Evolutionary conservation across 2,888 invertebrate genomes (phyloP).

Genomic region (Tinea trinotella): DNA sequence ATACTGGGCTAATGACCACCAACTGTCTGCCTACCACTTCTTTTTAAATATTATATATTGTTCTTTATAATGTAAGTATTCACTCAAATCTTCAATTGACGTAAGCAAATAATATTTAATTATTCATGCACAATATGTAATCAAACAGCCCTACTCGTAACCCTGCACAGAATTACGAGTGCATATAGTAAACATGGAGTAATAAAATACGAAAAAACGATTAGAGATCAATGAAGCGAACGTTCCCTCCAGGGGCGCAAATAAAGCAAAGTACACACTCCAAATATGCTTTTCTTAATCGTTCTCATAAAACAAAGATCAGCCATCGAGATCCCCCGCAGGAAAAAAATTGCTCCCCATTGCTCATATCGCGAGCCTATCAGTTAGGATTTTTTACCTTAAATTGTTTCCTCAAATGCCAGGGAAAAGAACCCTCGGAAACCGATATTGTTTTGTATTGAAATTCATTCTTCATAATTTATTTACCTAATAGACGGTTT

Average conservation of each 20-base stretch:
- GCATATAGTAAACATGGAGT: constrained; percentile 29
- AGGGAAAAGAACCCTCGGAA: constrained; percentile 39
- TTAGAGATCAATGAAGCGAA: constrained; percentile 70
- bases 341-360: constrained; percentile 48
- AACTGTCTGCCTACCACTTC: no score
- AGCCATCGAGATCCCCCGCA: constrained; percentile 55
- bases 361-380: constrained; percentile 60
- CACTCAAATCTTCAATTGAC: no score
- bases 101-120: constrained; percentile 7
- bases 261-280: constrained; percentile 69
- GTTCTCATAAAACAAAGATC: constrained; percentile 74
- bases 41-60: no score
- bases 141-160: constrained; percentile 38
- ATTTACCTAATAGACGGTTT: constrained; percentile 24
- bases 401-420: constrained; percentile 50
- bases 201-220: constrained; percentile 70
- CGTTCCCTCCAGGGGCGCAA: constrained; percentile 64
- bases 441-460: constrained; percentile 54
- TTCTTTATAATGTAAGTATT: no score
- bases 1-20: no score
- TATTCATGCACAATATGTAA: neutral
- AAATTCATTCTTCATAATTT: constrained; percentile 44
- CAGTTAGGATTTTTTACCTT: constrained; percentile 55
- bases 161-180: constrained; percentile 47
- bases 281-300: constrained; percentile 74